phyloP scores from a whole-genome alignment of 1,140 invertebrate species.

The Microplitis demolitor region DNA sequence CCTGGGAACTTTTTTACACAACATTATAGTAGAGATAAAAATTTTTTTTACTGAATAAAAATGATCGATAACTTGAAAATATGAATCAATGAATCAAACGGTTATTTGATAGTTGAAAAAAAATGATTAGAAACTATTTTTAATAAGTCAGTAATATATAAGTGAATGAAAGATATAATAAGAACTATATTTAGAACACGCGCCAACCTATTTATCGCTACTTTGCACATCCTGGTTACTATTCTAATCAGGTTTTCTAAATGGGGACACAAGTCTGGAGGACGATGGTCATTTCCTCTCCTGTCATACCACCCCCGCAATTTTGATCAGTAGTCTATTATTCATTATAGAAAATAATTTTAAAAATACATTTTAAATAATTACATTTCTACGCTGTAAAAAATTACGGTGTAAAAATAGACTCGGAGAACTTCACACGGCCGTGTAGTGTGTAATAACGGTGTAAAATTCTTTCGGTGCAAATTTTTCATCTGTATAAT shows the following conservation, averaged over 20 bases:
- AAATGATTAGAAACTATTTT: not conserved
- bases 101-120: not conserved
- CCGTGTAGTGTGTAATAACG: too few relatives aligned
- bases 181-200: not conserved
- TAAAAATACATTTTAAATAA: not conserved
- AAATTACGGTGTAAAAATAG: too few relatives aligned
- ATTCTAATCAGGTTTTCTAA: conserved; percentile 55
- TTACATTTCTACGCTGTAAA: too few relatives aligned
- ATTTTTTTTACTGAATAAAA: too few relatives aligned
- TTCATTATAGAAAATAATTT: not conserved
- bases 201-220: conserved; percentile 9
- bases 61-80: too few relatives aligned
- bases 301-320: conserved; percentile 23
- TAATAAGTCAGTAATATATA: not conserved
- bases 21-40: too few relatives aligned
- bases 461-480: too few relatives aligned
- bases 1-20: too few relatives aligned
- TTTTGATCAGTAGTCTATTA: not conserved
- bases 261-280: conserved; percentile 49
- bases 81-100: not conserved
- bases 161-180: not conserved
- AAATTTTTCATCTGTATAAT: too few relatives aligned
- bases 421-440: too few relatives aligned
- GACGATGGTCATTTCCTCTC: conserved; percentile 56
- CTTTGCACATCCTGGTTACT: conserved; percentile 24